Percentiles rank a stretch among this genome's conserved stretches.
Evolutionary conservation across 2,113 vertebrate species (phyloP).

Genomic region (Calonectris borealis): DNA sequence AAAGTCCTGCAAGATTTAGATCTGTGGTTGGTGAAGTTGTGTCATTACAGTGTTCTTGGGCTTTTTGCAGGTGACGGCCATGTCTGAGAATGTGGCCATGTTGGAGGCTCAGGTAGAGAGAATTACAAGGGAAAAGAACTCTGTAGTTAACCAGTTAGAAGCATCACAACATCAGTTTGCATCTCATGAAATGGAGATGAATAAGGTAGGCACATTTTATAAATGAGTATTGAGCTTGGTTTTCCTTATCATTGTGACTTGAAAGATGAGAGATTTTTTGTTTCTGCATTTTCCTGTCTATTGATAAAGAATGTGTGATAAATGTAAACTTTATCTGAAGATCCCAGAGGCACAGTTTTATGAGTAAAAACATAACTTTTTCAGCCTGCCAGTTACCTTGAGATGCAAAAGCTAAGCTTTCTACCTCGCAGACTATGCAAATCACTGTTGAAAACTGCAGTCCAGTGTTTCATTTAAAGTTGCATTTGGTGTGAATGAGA

Average conservation of each 20-base stretch:
- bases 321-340: background rate
- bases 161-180: slow-evolving; percentile 78
- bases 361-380: background rate
- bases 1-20: background rate
- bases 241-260: background rate
- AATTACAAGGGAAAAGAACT: slow-evolving; percentile 79
- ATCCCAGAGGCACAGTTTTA: background rate
- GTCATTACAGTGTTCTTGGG: background rate
- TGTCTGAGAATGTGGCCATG: slow-evolving; percentile 81
- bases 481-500: background rate
- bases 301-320: background rate
- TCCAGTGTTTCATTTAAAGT: background rate
- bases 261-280: background rate
- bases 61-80: slow-evolving; percentile 76
- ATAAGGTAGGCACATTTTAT: slow-evolving; percentile 74
- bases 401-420: background rate
- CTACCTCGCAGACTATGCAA: background rate
- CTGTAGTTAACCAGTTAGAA: slow-evolving; percentile 81
- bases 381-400: background rate
- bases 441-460: background rate
- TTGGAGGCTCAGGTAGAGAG: slow-evolving; percentile 81
- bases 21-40: background rate
- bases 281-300: background rate
- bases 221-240: background rate
- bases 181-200: slow-evolving; percentile 79